Base-by-base conservation (phyloP, 1,140 invertebrate genomes). In the Drosophila jambulina region DNA sequence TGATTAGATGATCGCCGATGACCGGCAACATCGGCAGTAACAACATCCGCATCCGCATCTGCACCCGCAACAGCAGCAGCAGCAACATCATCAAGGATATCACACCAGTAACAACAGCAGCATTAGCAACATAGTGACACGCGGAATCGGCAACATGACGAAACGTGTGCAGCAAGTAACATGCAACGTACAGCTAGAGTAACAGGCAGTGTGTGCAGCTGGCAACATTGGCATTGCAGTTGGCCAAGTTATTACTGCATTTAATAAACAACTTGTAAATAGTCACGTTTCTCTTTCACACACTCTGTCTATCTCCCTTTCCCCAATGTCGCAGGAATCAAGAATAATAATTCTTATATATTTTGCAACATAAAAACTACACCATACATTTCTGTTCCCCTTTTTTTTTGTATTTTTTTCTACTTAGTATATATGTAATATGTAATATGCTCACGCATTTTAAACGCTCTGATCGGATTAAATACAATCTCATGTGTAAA, bases 1-100 rank as follows among this genome's bases (percentile, higher is more conserved):
- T 25, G 23, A 34, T 62, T 46, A 85, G 82, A 85, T 51, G 82
- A 86, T 77, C 82, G 82, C 49, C 82, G 82, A 86, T 86, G 82
- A 86, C 82, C 83, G 80, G 58, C 75, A 59, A 75, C 77, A 32
- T 54, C 51, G 34, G 48, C 75, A 46, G 48, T 42, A 49, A 34
- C 58, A 21, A 46, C 80, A 53, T 9, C 62, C 19, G 54, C 56
- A 45, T 10, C 74, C 23, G 51, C 49, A 40, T 6, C 71, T 48
- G 65, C 64, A 59, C 43, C 70, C 34, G 17, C 63, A 63, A 0
- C 60, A 43, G 25, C 49, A 48, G 23, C 48, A 59, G 10, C 43
- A 57, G 38, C 71, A 63, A 32, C 51, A 62, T 9, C 70, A 38
- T 70, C 65, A 25, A 53, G 71, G 71, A 74, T 63, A 56, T 42